Conservation (phyloP, 2,888 invertebrate genomes). For the Phengaris arion region DNA sequence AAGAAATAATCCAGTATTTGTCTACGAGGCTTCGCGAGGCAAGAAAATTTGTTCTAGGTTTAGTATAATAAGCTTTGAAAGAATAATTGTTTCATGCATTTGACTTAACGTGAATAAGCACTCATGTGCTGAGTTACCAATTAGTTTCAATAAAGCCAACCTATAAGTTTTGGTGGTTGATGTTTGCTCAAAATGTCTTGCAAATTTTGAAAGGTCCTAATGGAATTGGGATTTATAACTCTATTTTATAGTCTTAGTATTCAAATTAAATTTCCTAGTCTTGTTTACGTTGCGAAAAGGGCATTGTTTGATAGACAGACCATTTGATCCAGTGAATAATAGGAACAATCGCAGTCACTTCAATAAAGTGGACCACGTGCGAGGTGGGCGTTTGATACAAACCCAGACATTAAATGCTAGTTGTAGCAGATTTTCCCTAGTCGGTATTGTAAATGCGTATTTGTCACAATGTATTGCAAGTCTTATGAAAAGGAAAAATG, state of each 20-base stretch:
- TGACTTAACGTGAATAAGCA: too few relatives aligned
- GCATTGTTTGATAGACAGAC: conserved; percentile 19
- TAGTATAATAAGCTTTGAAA: too few relatives aligned
- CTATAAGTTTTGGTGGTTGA: too few relatives aligned
- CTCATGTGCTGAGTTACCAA: too few relatives aligned
- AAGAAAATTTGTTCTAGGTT: neutral
- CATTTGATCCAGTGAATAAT: conserved; percentile 10
- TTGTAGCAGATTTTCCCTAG: neutral
- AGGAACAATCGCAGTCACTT: neutral
- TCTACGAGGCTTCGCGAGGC: too few relatives aligned
- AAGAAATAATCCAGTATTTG: conserved; percentile 1
- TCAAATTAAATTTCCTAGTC: neutral
- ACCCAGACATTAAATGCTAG: neutral
- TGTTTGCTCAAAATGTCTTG: too few relatives aligned
- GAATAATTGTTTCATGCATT: too few relatives aligned
- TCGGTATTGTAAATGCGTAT: neutral
- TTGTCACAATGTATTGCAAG: neutral
- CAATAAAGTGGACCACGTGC: conserved; percentile 16
- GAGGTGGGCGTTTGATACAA: conserved; percentile 8
- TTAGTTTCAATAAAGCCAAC: too few relatives aligned
- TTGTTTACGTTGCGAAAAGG: conserved; percentile 6
- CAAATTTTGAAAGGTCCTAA: neutral
- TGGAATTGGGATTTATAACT: too few relatives aligned
- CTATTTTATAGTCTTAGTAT: neutral
- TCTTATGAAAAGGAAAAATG: neutral